Percentiles rank a stretch among this genome's conserved stretches.
These are phyloP conservation scores for Aurelia sp. DNA, from an alignment of 30 jellyfish, hydroid and myxozoan species.

Conservation along the genomic window DNA sequence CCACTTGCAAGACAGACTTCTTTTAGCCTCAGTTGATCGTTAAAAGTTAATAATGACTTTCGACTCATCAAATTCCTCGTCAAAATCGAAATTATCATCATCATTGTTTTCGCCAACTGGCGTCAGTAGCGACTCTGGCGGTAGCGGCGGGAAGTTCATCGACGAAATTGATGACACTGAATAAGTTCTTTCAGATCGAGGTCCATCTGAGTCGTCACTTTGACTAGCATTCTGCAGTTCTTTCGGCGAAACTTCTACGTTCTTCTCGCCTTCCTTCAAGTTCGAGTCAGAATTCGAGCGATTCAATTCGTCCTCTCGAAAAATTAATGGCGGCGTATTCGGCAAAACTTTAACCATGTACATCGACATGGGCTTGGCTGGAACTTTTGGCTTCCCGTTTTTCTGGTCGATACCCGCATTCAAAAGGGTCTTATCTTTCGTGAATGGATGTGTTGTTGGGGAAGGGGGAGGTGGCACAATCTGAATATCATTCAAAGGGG, in stretches of 20 bases:
- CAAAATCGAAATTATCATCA: conserved; percentile 4
- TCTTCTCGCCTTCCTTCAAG: not conserved
- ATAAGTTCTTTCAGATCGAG: conserved; percentile 35
- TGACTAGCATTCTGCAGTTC: not conserved
- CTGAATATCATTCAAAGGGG: conserved; percentile 40
- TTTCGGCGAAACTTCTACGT: not conserved
- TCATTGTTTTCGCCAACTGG: conserved; percentile 56
- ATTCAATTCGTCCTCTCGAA: conserved; percentile 39
- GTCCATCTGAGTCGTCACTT: not conserved
- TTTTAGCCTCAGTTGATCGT: no score
- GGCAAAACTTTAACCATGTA: conserved; percentile 71
- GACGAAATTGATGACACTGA: conserved; percentile 55
- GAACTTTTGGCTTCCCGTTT: conserved; percentile 12
- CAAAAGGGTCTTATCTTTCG: not conserved
- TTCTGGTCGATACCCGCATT: not conserved
- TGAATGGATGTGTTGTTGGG: conserved; percentile 18
- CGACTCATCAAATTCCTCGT: conserved; percentile 18
- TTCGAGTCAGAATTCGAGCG: not conserved
- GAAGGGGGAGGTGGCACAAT: conserved; percentile 75
- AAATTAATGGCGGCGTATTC: conserved; percentile 42
- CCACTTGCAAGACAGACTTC: no score
- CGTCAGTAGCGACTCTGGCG: conserved; percentile 61
- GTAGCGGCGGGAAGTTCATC: conserved; percentile 59
- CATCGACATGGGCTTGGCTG: conserved; percentile 52
- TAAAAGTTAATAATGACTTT: conserved; percentile 10